Conservation (phyloP, 2,113 vertebrate species). For the Leucopsar rothschildi region DNA sequence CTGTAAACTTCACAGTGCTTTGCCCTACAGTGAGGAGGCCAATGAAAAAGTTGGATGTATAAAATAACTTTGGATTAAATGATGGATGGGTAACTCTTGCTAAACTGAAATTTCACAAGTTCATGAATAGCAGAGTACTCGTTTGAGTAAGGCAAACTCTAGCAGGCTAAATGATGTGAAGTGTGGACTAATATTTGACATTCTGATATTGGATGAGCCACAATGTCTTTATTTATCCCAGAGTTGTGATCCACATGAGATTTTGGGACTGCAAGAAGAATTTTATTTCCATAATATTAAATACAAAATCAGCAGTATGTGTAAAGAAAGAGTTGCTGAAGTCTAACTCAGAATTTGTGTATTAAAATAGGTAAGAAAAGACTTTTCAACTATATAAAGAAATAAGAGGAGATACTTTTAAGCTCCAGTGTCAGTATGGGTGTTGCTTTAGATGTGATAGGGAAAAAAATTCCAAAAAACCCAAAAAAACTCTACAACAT, state of each 20-base stretch:
- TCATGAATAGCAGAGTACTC: not conserved
- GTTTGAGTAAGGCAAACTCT: not conserved
- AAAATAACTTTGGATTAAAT: not conserved
- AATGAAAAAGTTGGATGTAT: not conserved
- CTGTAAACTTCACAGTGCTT: not conserved
- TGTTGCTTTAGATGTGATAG: not conserved
- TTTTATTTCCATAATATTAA: not conserved
- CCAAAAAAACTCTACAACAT: not conserved
- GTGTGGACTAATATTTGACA: not conserved
- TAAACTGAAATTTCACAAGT: not conserved
- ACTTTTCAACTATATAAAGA: not conserved
- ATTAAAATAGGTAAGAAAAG: not conserved
- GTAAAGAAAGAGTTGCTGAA: not conserved
- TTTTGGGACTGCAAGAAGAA: not conserved
- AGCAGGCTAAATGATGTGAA: not conserved
- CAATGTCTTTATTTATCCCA: not conserved
- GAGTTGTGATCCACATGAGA: rapidly evolving
- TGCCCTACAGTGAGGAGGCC: not conserved
- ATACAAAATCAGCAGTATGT: not conserved
- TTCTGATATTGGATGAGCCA: not conserved
- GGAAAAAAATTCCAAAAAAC: not conserved
- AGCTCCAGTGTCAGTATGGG: not conserved
- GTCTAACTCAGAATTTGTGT: not conserved
- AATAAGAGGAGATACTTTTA: not conserved
- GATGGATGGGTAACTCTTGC: not conserved